Conservation (phyloP, 2,888 invertebrate species). For the Noctua fimbriata region DNA sequence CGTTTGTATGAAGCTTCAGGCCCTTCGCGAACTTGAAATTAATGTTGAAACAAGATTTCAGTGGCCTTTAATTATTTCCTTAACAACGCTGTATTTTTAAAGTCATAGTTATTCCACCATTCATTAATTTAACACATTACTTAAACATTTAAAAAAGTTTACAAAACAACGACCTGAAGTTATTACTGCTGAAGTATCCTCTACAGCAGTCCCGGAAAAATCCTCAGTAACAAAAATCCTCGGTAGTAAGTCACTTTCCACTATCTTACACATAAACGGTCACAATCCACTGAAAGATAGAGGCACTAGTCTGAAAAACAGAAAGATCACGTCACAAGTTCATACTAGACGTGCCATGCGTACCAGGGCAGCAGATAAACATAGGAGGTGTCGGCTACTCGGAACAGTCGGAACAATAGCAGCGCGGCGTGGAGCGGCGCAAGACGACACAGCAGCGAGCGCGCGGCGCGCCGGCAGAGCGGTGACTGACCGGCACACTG, state of each 20-base stretch:
- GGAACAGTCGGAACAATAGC: conserved; percentile 81
- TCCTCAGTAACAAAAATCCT: conserved; percentile 83
- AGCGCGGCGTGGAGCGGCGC: conserved; percentile 72
- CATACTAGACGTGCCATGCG: conserved; percentile 79
- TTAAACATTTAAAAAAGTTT: conserved; percentile 6
- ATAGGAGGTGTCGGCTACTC: conserved; percentile 78
- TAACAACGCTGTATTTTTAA: not conserved
- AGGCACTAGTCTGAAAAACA: conserved; percentile 77
- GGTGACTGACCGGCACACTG: conserved; percentile 90
- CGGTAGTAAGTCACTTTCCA: conserved; percentile 81
- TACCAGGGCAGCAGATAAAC: conserved; percentile 83
- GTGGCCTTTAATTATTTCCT: not conserved
- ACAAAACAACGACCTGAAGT: conserved; percentile 75
- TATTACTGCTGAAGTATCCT: conserved; percentile 70
- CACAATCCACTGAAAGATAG: conserved; percentile 82
- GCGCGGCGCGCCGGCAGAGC: conserved; percentile 87
- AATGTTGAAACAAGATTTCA: not conserved
- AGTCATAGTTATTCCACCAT: conserved; percentile 3
- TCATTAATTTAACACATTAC: conserved; percentile 7
- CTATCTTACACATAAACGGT: conserved; percentile 83
- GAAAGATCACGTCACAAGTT: conserved; percentile 82
- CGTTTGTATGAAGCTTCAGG: conserved; percentile 26
- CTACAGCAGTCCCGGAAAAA: conserved; percentile 78
- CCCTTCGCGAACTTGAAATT: conserved; percentile 22
- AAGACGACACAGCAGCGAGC: conserved; percentile 78